Evolutionary conservation across 2,113 vertebrate genomes (phyloP), one percentile per base, ranked within the genome.

Genomic region (Pseudolaguvia tuberculata): DNA sequence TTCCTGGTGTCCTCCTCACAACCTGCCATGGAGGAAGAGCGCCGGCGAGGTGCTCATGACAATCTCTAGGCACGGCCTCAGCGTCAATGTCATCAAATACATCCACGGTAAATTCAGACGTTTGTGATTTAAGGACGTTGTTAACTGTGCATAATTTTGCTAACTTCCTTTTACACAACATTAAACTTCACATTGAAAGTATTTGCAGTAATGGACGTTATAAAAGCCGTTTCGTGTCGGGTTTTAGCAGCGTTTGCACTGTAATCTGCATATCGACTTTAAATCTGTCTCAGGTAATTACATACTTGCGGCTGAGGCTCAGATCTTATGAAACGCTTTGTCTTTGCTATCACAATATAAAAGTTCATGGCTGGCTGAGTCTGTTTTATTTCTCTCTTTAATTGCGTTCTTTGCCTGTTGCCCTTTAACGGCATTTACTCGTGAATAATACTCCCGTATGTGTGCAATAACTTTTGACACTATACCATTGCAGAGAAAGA

Each of bases 1-100:
- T 35, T 99, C 97, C 56, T 99, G 97, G 96, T 99, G 97, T 80
- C 97, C 97, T 42, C 96, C 97, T 39, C 97, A 98, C 84, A 99
- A 99, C 82, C 92, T 99, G 84, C 96, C 96, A 68, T 99, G 97
- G 97, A 93, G 96, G 85, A 94, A 94, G 88, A 99, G 97, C 52
- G 96, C 97, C 0, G 97, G 95, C n/a, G 96, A 99, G 85, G 97
- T 98, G 25, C 92, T 99, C 9, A 97, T 94, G 92, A 97, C 96
- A 86, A 98, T 99, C 90, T 98, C 97, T 42, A 89, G 96, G 58
- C 94, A 99, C 0, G 97, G 97, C 78, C 96, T 99, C 80, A 99
- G 96, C 18, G 91, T 98, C 89, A 99, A 99, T 20, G 97, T 99
- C 78, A 94, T 99, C 83, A 99, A 99, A 85, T 99, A 99, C 83